Conservation (phyloP, 2,113 vertebrate species). For the Monarcha castaneiventris region DNA sequence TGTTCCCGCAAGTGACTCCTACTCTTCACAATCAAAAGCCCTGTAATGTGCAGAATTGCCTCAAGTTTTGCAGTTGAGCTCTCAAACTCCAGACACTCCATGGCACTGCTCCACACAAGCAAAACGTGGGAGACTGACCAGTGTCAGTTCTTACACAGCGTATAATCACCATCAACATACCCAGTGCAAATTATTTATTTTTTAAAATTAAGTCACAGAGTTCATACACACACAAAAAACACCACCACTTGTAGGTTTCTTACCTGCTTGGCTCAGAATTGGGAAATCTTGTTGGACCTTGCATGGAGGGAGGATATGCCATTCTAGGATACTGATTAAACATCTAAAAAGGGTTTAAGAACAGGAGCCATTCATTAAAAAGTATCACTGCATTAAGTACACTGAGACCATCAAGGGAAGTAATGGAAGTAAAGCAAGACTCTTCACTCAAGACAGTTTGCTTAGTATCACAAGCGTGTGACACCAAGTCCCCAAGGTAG, state of each 20-base stretch:
- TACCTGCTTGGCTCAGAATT: constrained; percentile 85
- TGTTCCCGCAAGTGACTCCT: background rate
- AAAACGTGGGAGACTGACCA: background rate
- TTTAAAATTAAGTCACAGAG: background rate
- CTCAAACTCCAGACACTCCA: background rate
- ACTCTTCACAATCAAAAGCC: background rate
- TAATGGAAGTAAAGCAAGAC: background rate
- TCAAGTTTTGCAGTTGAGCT: background rate
- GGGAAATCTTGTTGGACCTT: constrained; percentile 85
- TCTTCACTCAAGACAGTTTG: background rate
- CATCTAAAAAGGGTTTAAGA: constrained; percentile 78
- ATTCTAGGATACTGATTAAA: constrained; percentile 92
- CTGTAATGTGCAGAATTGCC: background rate
- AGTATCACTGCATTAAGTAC: background rate
- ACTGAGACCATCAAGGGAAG: background rate
- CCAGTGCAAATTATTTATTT: background rate
- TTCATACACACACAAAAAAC: background rate
- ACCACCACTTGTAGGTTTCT: constrained; percentile 31
- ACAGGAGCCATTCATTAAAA: background rate
- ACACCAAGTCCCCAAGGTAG: background rate
- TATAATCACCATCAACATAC: background rate
- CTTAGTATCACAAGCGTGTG: background rate
- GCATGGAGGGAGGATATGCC: constrained; percentile 80
- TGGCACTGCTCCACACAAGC: background rate
- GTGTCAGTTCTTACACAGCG: background rate